These are phyloP conservation scores for Erpobdella octoculata DNA, from an alignment of 2,888 invertebrate species.

Conservation along the genomic window DNA sequence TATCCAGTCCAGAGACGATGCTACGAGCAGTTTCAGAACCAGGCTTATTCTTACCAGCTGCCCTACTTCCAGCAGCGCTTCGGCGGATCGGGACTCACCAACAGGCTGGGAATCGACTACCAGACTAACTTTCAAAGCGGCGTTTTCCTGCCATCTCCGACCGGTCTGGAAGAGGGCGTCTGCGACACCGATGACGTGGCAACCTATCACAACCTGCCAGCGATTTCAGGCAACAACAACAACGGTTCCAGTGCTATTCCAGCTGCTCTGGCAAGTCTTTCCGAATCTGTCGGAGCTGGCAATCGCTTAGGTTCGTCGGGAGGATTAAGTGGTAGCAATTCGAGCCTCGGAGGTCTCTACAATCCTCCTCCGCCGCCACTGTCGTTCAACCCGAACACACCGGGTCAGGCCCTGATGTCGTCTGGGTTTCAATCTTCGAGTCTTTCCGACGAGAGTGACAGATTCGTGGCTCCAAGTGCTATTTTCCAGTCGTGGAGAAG, in stretches of 20 bases:
- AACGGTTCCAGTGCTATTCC: neutral
- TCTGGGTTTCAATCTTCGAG: neutral
- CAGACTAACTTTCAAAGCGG: neutral
- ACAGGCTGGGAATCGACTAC: neutral
- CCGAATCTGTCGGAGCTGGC: neutral
- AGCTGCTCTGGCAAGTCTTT: neutral
- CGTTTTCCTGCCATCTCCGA: slow-evolving; percentile 1
- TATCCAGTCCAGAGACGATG: slow-evolving; percentile 12
- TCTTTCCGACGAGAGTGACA: neutral
- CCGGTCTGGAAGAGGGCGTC: neutral
- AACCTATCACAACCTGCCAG: neutral
- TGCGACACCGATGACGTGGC: neutral
- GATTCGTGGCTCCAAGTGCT: neutral
- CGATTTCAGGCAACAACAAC: neutral
- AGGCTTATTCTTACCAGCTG: slow-evolving; percentile 6
- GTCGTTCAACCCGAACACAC: neutral
- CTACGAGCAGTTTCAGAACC: slow-evolving; percentile 13
- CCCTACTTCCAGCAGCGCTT: neutral
- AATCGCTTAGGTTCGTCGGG: neutral
- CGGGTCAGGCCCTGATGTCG: neutral
- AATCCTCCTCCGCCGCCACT: neutral
- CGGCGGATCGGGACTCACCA: neutral
- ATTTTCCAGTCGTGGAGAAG: neutral
- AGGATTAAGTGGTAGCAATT: neutral
- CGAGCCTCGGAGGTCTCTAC: neutral